Conservation (phyloP, 2,888 invertebrate genomes). For the Adelognathus sp. region DNA sequence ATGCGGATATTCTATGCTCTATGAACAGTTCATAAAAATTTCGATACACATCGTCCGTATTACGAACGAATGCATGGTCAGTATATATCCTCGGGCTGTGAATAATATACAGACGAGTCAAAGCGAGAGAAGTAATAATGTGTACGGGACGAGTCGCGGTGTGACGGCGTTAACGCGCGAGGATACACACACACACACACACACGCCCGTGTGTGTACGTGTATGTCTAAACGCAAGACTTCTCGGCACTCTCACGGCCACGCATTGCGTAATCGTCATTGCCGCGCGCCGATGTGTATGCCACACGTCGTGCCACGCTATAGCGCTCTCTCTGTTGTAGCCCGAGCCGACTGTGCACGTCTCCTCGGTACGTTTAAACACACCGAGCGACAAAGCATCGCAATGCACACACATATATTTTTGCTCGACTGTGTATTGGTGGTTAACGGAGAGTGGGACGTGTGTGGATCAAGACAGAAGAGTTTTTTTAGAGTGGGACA, state of each 20-base stretch:
- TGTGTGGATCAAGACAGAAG: background rate
- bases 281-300: conserved; percentile 51
- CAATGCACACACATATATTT: background rate
- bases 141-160: conserved; percentile 49
- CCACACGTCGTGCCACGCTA: conserved; percentile 16
- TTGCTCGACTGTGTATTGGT: background rate
- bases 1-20: no score
- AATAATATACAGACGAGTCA: conserved; percentile 27
- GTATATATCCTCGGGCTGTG: conserved; percentile 16
- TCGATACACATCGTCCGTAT: background rate
- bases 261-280: conserved; percentile 79
- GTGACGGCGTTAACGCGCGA: conserved; percentile 22
- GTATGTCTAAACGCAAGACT: conserved; percentile 39
- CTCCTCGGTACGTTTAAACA: background rate
- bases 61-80: background rate
- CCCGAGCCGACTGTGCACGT: conserved; percentile 54
- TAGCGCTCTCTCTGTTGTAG: no score
- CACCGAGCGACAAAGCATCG: background rate
- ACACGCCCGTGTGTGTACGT: background rate
- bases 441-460: background rate
- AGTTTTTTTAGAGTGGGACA: conserved; percentile 13
- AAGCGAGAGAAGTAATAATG: no score
- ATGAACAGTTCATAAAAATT: background rate
- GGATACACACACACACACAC: conserved; percentile 15
- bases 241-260: conserved; percentile 77